Evolutionary conservation across 2,888 invertebrate species (phyloP).

Genomic region (Papilio elwesi): DNA sequence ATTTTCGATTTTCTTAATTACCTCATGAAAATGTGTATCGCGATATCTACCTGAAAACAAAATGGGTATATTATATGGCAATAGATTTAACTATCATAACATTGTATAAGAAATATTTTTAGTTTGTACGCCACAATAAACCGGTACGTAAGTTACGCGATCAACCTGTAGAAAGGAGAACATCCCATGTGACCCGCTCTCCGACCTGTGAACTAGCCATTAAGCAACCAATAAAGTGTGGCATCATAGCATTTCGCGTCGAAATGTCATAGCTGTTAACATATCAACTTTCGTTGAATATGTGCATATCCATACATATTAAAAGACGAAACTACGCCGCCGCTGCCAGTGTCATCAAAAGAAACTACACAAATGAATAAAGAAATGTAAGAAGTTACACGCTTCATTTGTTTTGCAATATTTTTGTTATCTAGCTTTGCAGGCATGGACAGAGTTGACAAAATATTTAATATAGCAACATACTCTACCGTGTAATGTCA

Average conservation of each 20-base stretch:
- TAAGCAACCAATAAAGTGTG: slow-evolving; percentile 38
- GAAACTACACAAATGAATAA: not conserved
- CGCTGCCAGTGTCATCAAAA: not conserved
- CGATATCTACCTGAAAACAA: too few relatives aligned
- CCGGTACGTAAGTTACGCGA: slow-evolving; percentile 36
- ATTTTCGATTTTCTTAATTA: too few relatives aligned
- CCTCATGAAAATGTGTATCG: too few relatives aligned
- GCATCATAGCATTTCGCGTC: slow-evolving; percentile 33
- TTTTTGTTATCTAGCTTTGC: not conserved
- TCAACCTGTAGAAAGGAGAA: slow-evolving; percentile 36
- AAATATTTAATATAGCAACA: slow-evolving; percentile 13
- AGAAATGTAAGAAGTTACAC: too few relatives aligned
- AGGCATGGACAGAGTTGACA: slow-evolving; percentile 2
- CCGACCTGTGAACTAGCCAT: slow-evolving; percentile 39
- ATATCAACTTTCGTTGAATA: slow-evolving; percentile 6
- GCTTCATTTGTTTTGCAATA: too few relatives aligned
- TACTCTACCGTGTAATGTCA: slow-evolving; percentile 2
- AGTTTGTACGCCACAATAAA: not conserved
- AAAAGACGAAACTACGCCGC: not conserved
- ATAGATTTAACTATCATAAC: too few relatives aligned
- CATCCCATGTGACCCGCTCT: slow-evolving; percentile 34
- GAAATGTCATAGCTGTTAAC: slow-evolving; percentile 33
- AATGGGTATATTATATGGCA: too few relatives aligned
- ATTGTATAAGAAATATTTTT: not conserved
- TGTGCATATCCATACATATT: not conserved